Conservation (phyloP, 2,888 invertebrate species). For the Hypercompe scribonia region DNA sequence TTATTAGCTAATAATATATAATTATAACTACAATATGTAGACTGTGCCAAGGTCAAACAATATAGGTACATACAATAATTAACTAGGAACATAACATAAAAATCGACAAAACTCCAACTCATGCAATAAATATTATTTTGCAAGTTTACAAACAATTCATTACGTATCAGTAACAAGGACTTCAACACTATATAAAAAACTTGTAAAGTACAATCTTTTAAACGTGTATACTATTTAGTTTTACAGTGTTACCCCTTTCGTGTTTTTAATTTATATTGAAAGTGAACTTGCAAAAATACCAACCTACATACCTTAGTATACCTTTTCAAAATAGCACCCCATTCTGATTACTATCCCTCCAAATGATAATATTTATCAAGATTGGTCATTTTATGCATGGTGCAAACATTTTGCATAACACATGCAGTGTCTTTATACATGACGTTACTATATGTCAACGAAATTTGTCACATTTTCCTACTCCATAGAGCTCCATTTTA, state of each 20-base stretch:
- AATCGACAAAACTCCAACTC: slow-evolving; percentile 77
- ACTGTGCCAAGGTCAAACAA: slow-evolving; percentile 39
- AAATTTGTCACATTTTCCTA: slow-evolving; percentile 29
- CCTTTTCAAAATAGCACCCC: slow-evolving; percentile 83
- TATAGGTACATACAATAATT: slow-evolving; percentile 45
- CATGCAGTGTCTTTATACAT: slow-evolving; percentile 23
- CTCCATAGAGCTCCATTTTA: slow-evolving; percentile 42
- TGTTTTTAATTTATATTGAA: slow-evolving; percentile 45
- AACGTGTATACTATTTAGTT: neutral
- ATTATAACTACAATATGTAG: slow-evolving; percentile 19
- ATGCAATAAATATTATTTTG: slow-evolving; percentile 64
- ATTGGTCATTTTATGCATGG: slow-evolving; percentile 61
- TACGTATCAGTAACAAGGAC: slow-evolving; percentile 9
- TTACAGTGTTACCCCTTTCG: neutral
- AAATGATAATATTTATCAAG: slow-evolving; percentile 59
- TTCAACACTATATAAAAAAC: slow-evolving; percentile 8
- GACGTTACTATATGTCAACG: slow-evolving; percentile 28
- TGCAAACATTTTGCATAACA: slow-evolving; percentile 16
- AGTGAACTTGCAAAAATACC: slow-evolving; percentile 64
- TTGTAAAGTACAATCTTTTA: neutral
- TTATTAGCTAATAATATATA: slow-evolving; percentile 18
- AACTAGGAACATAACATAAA: slow-evolving; percentile 77
- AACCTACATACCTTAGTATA: slow-evolving; percentile 72
- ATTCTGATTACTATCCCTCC: slow-evolving; percentile 66
- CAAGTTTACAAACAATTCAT: slow-evolving; percentile 51